These are phyloP conservation scores for Branchinecta sandiegonensis DNA, from an alignment of 2,888 invertebrate genomes.

Conservation along the genomic window DNA sequence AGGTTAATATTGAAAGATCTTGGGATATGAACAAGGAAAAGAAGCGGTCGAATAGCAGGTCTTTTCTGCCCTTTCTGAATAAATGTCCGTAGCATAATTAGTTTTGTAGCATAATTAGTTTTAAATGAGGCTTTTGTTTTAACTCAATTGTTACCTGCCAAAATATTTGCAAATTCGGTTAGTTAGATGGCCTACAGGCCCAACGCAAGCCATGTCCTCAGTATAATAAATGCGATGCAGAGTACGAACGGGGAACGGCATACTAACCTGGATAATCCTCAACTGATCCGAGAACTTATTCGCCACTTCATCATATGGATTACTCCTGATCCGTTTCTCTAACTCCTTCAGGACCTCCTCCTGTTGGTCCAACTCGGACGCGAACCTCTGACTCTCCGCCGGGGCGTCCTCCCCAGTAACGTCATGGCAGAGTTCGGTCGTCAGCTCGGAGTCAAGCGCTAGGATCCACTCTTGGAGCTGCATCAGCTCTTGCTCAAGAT, in stretches of 20 bases:
- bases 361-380: not conserved
- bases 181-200: too few relatives aligned
- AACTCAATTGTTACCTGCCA: too few relatives aligned
- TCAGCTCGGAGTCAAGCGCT: conserved; percentile 50
- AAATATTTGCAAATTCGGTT: too few relatives aligned
- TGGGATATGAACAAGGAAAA: too few relatives aligned
- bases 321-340: conserved; percentile 1
- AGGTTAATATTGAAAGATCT: too few relatives aligned
- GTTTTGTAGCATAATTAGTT: too few relatives aligned
- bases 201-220: too few relatives aligned
- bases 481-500: conserved; percentile 56
- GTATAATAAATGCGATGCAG: not conserved
- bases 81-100: too few relatives aligned
- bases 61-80: too few relatives aligned
- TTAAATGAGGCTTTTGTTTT: too few relatives aligned
- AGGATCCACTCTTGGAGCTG: conserved; percentile 56
- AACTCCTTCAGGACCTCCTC: not conserved
- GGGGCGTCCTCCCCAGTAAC: conserved; percentile 63
- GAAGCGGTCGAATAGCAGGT: too few relatives aligned
- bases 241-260: too few relatives aligned
- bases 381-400: conserved; percentile 45
- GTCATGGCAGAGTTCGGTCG: conserved; percentile 57
- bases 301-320: not conserved
- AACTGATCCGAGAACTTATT: not conserved
- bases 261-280: not conserved